Evolutionary conservation across 2,888 invertebrate genomes (phyloP).

Genomic region (Malacosoma neustria): DNA sequence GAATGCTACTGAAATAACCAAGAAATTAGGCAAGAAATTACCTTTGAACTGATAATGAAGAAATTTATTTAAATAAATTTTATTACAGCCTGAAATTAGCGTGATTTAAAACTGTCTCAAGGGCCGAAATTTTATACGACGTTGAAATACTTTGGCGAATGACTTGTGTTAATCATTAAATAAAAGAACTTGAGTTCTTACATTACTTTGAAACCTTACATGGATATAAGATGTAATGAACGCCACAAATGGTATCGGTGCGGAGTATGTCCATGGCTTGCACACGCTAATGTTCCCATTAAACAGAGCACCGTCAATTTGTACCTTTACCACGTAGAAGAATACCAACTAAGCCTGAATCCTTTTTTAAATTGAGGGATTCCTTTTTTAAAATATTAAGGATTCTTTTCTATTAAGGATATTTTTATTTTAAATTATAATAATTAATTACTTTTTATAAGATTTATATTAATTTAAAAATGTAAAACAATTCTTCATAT

Average conservation of each 20-base stretch:
- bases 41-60: too few species aligned
- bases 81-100: too few species aligned
- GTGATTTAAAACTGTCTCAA: too few species aligned
- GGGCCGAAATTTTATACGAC: background rate
- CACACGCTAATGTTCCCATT: constrained; percentile 47
- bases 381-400: too few species aligned
- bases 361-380: constrained; percentile 17
- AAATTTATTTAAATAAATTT: too few species aligned
- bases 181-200: constrained; percentile 28
- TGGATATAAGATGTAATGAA: constrained; percentile 44
- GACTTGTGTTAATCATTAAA: constrained; percentile 34
- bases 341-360: constrained; percentile 13
- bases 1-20: too few species aligned
- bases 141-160: constrained; percentile 25
- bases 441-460: too few species aligned
- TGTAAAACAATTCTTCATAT: too few species aligned
- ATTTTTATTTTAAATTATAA: too few species aligned
- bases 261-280: constrained; percentile 24
- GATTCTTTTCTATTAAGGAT: too few species aligned
- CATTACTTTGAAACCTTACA: constrained; percentile 19
- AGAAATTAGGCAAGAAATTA: too few species aligned
- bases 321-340: constrained; percentile 34
- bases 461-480: too few species aligned
- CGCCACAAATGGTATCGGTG: constrained; percentile 39
- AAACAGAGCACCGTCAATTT: constrained; percentile 43